phyloP scores from a whole-genome alignment of 2,113 vertebrate species.

The Andinoacara biseriatus region DNA sequence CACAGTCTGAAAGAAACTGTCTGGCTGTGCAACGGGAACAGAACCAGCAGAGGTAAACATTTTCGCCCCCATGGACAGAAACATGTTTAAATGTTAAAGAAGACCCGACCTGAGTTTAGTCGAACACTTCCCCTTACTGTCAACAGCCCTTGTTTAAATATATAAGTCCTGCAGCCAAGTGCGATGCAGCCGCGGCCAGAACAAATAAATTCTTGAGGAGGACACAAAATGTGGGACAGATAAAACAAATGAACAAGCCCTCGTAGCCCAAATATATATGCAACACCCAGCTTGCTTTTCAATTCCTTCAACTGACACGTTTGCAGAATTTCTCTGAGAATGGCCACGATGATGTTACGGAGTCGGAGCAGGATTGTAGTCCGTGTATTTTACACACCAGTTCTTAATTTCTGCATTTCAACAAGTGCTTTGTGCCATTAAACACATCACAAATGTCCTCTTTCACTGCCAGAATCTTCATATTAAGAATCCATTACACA shows the following conservation, averaged over 20 bases:
- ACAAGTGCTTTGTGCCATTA: not conserved
- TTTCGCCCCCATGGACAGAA: slow-evolving; percentile 38
- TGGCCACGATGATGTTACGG: slow-evolving; percentile 5
- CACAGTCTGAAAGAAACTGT: not conserved
- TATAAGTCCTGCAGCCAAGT: slow-evolving; percentile 58
- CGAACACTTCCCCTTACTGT: slow-evolving; percentile 52
- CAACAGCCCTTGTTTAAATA: slow-evolving; percentile 62
- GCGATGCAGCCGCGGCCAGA: slow-evolving; percentile 48
- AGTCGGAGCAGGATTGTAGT: not conserved
- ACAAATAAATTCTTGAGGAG: slow-evolving; percentile 67
- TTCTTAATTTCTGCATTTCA: not conserved
- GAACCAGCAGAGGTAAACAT: slow-evolving; percentile 72
- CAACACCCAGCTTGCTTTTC: slow-evolving; percentile 63
- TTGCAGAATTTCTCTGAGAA: slow-evolving; percentile 48
- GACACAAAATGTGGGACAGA: slow-evolving; percentile 60
- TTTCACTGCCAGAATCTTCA: not conserved
- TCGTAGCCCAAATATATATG: slow-evolving; percentile 69
- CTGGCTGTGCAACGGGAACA: slow-evolving; percentile 3
- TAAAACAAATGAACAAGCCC: slow-evolving; percentile 74
- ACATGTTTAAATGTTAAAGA: slow-evolving; percentile 59
- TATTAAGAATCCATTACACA: not conserved
- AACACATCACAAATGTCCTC: not conserved
- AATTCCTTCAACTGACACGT: slow-evolving; percentile 50
- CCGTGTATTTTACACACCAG: not conserved
- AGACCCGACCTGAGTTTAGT: slow-evolving; percentile 57